Evolutionary conservation across 2,888 invertebrate genomes (phyloP).

Genomic region (Alloscopus bannaensis): DNA sequence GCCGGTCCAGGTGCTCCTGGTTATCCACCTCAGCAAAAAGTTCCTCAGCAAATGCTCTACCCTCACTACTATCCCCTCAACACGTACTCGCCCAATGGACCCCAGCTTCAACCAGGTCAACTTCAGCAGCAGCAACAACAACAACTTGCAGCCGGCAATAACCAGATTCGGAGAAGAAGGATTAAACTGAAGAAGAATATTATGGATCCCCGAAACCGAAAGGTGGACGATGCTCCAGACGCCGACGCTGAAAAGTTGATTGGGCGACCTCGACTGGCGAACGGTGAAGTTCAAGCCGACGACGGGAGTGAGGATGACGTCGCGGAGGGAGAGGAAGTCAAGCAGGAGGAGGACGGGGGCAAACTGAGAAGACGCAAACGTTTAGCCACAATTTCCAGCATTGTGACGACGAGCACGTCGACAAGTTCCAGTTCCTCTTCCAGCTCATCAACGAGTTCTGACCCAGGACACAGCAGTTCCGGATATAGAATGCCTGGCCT

Average conservation of each 20-base stretch:
- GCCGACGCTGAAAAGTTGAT: slow-evolving; percentile 37
- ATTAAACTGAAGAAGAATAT: slow-evolving; percentile 53
- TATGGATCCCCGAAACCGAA: slow-evolving; percentile 50
- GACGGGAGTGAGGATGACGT: slow-evolving; percentile 14
- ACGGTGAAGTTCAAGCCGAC: background rate
- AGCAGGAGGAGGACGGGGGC: slow-evolving; percentile 9
- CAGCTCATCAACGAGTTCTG: background rate
- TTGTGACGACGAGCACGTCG: slow-evolving; percentile 21
- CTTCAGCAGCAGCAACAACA: slow-evolving; percentile 36
- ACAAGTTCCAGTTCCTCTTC: background rate
- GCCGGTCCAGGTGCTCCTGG: background rate
- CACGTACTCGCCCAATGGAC: slow-evolving; percentile 65
- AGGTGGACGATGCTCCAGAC: slow-evolving; percentile 51
- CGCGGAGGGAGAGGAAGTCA: slow-evolving; percentile 7
- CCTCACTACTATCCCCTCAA: slow-evolving; percentile 71
- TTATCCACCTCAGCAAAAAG: slow-evolving; percentile 52
- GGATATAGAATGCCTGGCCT: slow-evolving; percentile 72
- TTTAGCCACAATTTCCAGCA: slow-evolving; percentile 45
- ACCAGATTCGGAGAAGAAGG: slow-evolving; percentile 52
- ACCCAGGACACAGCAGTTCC: slow-evolving; percentile 4
- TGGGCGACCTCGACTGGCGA: slow-evolving; percentile 47
- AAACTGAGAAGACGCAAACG: slow-evolving; percentile 35
- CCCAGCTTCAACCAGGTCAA: slow-evolving; percentile 45
- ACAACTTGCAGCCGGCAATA: slow-evolving; percentile 23
- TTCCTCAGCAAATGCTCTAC: slow-evolving; percentile 58